phyloP scores from a whole-genome alignment of 1,140 invertebrate species.

The Camponotus pennsylvanicus region DNA sequence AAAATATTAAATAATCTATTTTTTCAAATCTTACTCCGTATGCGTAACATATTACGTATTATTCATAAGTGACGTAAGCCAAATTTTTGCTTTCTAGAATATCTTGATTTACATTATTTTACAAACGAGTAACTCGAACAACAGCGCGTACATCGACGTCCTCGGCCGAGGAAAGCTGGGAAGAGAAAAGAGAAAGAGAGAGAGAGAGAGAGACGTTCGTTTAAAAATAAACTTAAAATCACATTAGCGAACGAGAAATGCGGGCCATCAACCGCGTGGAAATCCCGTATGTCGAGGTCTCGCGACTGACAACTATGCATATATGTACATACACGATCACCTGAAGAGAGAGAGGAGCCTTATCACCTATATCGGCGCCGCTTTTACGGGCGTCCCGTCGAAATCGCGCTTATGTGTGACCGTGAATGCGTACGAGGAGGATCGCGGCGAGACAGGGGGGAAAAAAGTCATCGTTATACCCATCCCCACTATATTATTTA shows the following conservation, averaged over 20 bases:
- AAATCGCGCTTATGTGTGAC: slow-evolving; percentile 1
- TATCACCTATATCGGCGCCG: slow-evolving; percentile 30
- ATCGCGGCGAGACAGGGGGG: slow-evolving; percentile 52
- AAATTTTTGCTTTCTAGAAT: slow-evolving; percentile 10
- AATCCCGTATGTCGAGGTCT: not conserved
- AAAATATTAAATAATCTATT: not conserved
- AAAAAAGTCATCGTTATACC: slow-evolving; percentile 71
- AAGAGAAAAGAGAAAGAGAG: not conserved
- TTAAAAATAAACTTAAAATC: slow-evolving; percentile 13
- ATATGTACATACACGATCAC: not conserved
- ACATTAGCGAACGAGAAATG: slow-evolving; percentile 7
- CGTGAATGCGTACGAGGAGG: slow-evolving; percentile 20
- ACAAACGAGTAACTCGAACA: not conserved
- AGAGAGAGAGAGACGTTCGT: not conserved
- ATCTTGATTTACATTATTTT: slow-evolving; percentile 20
- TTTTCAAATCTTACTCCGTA: slow-evolving; percentile 8
- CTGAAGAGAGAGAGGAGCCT: not conserved
- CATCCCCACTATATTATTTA: slow-evolving; percentile 76
- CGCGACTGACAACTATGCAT: not conserved
- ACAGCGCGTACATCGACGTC: not conserved
- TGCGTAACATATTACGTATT: not conserved
- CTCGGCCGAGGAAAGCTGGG: not conserved
- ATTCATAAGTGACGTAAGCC: not conserved
- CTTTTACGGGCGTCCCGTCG: slow-evolving; percentile 32
- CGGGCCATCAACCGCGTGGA: slow-evolving; percentile 20